Base-by-base conservation (phyloP, 2,888 invertebrate species). In the Gasteruption jaculator region DNA sequence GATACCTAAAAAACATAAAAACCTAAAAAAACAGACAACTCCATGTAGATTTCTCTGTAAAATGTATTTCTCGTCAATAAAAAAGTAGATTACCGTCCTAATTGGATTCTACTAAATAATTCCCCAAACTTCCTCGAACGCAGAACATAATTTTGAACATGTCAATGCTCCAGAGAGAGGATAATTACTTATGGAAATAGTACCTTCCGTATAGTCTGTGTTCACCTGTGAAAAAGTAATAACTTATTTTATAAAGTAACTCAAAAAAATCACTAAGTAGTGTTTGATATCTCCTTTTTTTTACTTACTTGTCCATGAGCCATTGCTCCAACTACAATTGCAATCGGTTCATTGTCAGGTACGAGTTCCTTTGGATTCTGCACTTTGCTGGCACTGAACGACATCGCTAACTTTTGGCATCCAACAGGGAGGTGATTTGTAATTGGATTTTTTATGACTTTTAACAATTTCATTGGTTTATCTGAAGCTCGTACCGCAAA, bases 401-500 rank as follows among this genome's bases (percentile, higher is more conserved):
- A 94, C 78, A 91, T 93, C 0, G 84, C 83, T 38, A 91, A 76
- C 73, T 96, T 99, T 50, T 77, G 82, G 46, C 91, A 91, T 16
- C 96, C 97, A 12, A 92, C 90, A 1, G 99, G 99, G 35, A 99
- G 75, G 74, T 99, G 95, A 65, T 91, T 83, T 5, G 86, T 86
- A 1, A 99, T 78, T 0, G 99, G 99, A 73, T 99, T 99, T 70
- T 94, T 95, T 34, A 99, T 94, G 3, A 94, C 92, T 77, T 94
- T 93, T 52, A 99, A 74, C 31, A 99, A 71, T 66, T 93, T 92
- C 72, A 86, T 83, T 0, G 90, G 84, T 0, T 89, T 87, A 65
- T 93, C 91, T 38, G 88, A 84, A 22, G 97, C 93, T 63, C 93
- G 78, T 26, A 99, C 91, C 38, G 87, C 83, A 68, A 92, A 88